phyloP scores from a whole-genome alignment of 2,797 vertebrate genomes.

The Apogon talboti region DNA sequence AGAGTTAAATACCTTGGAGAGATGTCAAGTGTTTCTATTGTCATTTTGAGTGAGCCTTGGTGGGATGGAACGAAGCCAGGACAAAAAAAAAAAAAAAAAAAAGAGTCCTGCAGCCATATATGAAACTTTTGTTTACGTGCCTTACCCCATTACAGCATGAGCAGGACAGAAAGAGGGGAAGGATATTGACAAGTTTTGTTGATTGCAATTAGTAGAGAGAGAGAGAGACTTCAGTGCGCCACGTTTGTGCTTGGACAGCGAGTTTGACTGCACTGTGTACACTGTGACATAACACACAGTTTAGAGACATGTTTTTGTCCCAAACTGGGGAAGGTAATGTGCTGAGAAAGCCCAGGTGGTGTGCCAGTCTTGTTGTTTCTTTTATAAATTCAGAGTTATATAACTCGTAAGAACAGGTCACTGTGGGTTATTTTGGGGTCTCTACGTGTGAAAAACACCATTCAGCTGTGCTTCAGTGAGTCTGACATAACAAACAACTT shows the following conservation, averaged over 20 bases:
- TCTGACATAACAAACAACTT: constrained; percentile 5
- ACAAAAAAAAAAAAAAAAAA: constrained; percentile 34
- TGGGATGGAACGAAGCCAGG: constrained; percentile 32
- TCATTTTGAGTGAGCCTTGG: constrained; percentile 32
- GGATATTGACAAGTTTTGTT: constrained; percentile 40
- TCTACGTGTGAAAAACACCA: constrained; percentile 26
- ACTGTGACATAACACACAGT: constrained; percentile 35
- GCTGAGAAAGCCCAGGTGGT: constrained; percentile 54
- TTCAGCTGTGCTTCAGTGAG: constrained; percentile 27
- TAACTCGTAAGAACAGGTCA: constrained; percentile 31
- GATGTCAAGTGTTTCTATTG: constrained; percentile 65
- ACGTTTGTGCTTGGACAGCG: constrained; percentile 29
- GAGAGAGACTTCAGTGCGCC: constrained; percentile 28
- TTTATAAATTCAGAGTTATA: constrained; percentile 36
- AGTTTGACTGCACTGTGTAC: constrained; percentile 31
- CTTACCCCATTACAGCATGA: constrained; percentile 39
- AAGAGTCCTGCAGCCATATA: constrained; percentile 43
- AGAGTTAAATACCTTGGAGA: constrained; percentile 58
- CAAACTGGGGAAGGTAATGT: constrained; percentile 27
- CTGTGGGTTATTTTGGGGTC: constrained; percentile 39
- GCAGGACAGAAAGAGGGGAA: constrained; percentile 40
- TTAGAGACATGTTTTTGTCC: constrained; percentile 42
- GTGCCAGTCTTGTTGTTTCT: constrained; percentile 27
- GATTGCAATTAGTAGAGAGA: constrained; percentile 47
- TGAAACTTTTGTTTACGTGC: constrained; percentile 34